Percentiles rank a stretch among this genome's conserved stretches.
Conservation (phyloP, 2,888 invertebrate species). For the Agrochola circellaris region DNA sequence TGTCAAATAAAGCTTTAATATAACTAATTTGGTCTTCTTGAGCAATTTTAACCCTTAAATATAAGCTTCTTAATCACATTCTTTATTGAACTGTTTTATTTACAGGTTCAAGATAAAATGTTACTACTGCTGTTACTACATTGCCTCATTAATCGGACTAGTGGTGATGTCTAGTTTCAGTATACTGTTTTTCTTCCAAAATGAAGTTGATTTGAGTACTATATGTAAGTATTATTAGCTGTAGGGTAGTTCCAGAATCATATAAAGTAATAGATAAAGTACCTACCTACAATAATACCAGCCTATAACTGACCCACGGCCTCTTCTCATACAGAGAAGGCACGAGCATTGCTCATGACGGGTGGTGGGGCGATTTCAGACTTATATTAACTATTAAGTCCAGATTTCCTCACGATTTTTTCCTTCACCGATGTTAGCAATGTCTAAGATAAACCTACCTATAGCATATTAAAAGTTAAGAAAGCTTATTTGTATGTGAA, state of each 20-base stretch:
- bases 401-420: too few species aligned
- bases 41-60: background rate
- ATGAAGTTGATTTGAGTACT: conserved; percentile 53
- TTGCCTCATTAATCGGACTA: conserved; percentile 63
- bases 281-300: background rate
- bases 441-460: too few species aligned
- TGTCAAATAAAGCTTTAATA: background rate
- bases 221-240: conserved; percentile 67
- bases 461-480: background rate
- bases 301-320: too few species aligned
- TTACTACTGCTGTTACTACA: conserved; percentile 66
- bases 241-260: background rate
- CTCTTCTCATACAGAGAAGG: too few species aligned
- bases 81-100: background rate
- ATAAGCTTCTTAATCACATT: background rate
- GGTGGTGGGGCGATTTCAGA: too few species aligned
- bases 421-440: too few species aligned
- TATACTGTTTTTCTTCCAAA: conserved; percentile 60
- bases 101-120: conserved; percentile 61
- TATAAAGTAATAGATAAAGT: background rate
- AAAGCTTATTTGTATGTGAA: background rate
- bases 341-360: too few species aligned
- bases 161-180: conserved; percentile 49
- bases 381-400: too few species aligned
- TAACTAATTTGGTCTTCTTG: background rate